These are phyloP conservation scores for Bedellia somnulentella DNA, from an alignment of 2,888 invertebrate species.

Conservation along the genomic window DNA sequence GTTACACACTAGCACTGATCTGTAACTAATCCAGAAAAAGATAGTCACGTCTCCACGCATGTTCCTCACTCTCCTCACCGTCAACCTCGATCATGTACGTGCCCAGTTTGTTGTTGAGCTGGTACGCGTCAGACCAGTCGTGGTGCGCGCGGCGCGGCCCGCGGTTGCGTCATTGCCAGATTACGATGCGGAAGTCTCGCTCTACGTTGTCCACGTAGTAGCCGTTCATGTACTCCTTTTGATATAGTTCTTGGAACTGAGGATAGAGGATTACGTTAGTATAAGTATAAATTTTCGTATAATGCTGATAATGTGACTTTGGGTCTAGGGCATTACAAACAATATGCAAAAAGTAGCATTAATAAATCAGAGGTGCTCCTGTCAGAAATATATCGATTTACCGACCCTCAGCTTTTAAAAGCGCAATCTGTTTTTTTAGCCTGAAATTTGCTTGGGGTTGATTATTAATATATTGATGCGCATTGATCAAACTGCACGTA, in stretches of 20 bases:
- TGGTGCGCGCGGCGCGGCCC: no score
- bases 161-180: conserved; percentile 34
- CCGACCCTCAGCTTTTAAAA: neutral
- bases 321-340: neutral
- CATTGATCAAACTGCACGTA: no score
- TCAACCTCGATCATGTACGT: no score
- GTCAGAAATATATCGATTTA: neutral
- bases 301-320: neutral
- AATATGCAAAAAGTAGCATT: neutral
- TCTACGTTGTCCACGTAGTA: conserved; percentile 36
- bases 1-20: no score
- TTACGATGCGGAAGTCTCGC: conserved; percentile 26
- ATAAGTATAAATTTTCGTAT: neutral
- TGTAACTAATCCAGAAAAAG: no score
- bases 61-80: no score
- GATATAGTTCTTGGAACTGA: conserved; percentile 25
- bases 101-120: no score
- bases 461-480: no score
- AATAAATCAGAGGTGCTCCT: neutral
- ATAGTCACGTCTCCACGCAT: no score
- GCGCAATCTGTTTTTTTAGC: neutral
- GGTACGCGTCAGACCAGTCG: no score
- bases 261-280: neutral
- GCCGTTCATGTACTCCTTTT: conserved; percentile 28
- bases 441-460: neutral